Conservation (phyloP, 2,888 invertebrate genomes). For the Pyralis farinalis region DNA sequence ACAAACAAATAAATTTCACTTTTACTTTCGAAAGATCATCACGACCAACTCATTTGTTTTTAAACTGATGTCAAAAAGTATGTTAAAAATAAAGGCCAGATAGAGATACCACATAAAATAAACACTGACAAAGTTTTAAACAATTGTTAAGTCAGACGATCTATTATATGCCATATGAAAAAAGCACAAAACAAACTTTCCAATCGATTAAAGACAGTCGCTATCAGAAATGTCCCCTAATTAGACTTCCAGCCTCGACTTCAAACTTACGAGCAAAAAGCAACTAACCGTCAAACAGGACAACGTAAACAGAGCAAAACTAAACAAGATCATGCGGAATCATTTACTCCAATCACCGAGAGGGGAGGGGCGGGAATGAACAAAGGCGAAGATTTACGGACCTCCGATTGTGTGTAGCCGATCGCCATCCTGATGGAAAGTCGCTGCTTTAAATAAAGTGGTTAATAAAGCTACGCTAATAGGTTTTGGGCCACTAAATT, state of each 20-base stretch:
- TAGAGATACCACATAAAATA: not conserved
- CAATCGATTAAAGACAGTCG: not conserved
- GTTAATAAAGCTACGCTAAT: conserved; percentile 6
- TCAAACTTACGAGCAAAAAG: conserved; percentile 41
- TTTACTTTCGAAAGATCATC: not conserved
- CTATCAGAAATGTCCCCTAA: conserved; percentile 35
- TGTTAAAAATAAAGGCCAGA: conserved; percentile 1
- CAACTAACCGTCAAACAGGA: conserved; percentile 46
- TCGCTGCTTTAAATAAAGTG: not conserved
- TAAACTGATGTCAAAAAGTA: too few species aligned
- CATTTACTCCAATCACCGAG: conserved; percentile 69
- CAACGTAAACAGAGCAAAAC: conserved; percentile 67
- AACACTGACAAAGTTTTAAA: not conserved
- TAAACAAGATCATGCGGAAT: conserved; percentile 71
- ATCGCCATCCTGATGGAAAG: conserved; percentile 16
- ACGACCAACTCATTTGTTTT: not conserved
- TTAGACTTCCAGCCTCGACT: conserved; percentile 48
- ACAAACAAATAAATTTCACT: too few species aligned
- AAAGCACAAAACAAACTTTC: not conserved
- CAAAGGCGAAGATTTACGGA: conserved; percentile 45
- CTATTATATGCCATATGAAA: not conserved
- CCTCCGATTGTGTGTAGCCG: conserved; percentile 20
- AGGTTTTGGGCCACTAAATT: too few species aligned
- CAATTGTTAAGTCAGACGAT: not conserved
- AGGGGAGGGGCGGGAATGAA: conserved; percentile 40